Base-by-base conservation (phyloP, 1,140 invertebrate species). In the Caenorhabditis brenneri region DNA sequence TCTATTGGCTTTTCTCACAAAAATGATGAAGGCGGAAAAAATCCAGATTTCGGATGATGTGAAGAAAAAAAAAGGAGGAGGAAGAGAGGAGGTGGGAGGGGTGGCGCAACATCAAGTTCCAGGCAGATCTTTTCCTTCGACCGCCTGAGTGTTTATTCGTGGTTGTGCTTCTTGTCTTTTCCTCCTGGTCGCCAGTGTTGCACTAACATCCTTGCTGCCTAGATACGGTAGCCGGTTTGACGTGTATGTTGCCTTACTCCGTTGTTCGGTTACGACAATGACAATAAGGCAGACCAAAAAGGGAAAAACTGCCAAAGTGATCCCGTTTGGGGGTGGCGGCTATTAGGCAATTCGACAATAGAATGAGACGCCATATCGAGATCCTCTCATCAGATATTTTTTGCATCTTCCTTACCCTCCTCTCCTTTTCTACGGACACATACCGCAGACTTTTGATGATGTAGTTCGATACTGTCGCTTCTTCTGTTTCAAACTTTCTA, bases 81-180 rank as follows among this genome's bases (percentile, higher is more conserved):
- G 12, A 51, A 36, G 31, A 2, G 29, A 19, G 24, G 6, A 10
- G 19, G 24, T 29, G 22, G 36, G 36, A 42, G 36, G 65, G 36
- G 65, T 74, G 65, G 65, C 65, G 65, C 65, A 74, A 74, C 65
- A 74, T 74, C 65, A 74, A 74, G 65, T 74, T 74, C 22, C 65
- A 74, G 65, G 7, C 65, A 74, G 65, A 74, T 74, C 12, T 74
- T 74, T 74, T 74, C 58, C 58, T 65, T 29, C 22, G 58, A 6
- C 58, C 58, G 58, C 53, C 53, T 55, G 53, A 27, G 53, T 65
- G 58, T 65, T 65, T 65, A 65, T 65, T 74, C n/a, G 65, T 42
- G 65, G 36, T 74, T n/a, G 65, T 74, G 65, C 65, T 74, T 74
- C 29, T n/a, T n/a, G n/a, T 65, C 29, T 74, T 36, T 19, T 74